Evolutionary conservation across 2,113 vertebrate genomes (phyloP).

Genomic region (Amphiprion percula): DNA sequence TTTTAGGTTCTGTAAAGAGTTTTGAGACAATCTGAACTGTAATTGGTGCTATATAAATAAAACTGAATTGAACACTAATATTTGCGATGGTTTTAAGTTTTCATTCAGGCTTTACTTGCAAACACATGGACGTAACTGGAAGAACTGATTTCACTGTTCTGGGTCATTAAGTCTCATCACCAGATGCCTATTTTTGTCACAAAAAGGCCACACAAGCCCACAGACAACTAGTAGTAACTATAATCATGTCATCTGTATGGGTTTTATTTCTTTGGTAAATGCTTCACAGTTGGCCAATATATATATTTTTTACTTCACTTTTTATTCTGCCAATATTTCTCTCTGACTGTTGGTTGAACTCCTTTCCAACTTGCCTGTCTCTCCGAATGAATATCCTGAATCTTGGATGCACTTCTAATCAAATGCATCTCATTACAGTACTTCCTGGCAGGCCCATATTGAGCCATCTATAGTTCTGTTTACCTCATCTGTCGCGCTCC

Average conservation of each 20-base stretch:
- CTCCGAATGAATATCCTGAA: conserved; percentile 39
- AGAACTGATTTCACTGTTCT: no score
- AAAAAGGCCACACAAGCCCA: neutral
- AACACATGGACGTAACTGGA: no score
- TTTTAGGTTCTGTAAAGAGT: no score
- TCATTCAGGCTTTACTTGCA: no score
- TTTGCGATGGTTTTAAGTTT: no score
- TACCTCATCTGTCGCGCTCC: conserved; percentile 53
- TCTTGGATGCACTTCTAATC: conserved; percentile 62
- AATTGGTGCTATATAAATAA: no score
- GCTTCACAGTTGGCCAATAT: neutral
- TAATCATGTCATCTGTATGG: neutral
- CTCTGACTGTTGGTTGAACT: conserved; percentile 33
- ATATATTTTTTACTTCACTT: conserved; percentile 24
- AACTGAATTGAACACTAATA: no score
- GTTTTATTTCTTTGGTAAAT: neutral
- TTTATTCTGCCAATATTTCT: conserved; percentile 32
- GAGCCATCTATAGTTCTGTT: conserved; percentile 50
- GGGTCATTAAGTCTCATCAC: neutral
- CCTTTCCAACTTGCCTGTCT: conserved; percentile 36
- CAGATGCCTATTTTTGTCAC: neutral
- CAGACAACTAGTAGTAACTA: neutral
- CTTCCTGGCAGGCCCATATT: conserved; percentile 54
- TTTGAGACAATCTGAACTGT: no score
- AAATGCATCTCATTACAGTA: conserved; percentile 51